Percentiles rank a stretch among this genome's conserved stretches.
phyloP scores from a whole-genome alignment of 2,113 vertebrate genomes.

The Poeciliopsis prolifica region DNA sequence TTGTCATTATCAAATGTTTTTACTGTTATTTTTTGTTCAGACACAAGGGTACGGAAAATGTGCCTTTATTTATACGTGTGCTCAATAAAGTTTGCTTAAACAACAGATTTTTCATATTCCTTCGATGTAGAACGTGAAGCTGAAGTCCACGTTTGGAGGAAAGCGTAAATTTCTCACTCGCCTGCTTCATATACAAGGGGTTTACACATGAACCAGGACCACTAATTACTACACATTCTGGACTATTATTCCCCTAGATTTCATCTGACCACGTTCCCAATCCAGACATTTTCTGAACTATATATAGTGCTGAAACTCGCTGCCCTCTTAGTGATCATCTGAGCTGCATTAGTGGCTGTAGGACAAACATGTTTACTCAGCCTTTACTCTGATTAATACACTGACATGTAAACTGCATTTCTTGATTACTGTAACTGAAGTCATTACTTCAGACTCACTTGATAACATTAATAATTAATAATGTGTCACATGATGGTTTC shows the following conservation, averaged over 20 bases:
- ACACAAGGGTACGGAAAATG: no score
- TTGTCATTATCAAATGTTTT: no score
- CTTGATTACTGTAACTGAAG: background rate
- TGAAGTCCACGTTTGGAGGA: no score
- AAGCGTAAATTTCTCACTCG: no score
- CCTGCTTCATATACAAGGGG: no score
- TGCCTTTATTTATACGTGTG: no score
- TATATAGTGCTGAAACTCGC: background rate
- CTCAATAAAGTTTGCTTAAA: no score
- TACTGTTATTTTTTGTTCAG: no score
- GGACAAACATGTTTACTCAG: background rate
- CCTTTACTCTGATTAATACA: background rate
- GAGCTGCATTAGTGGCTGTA: background rate
- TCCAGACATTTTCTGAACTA: background rate
- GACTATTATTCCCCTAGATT: background rate
- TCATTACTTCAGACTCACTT: background rate
- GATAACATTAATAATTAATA: no score
- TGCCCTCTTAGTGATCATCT: background rate
- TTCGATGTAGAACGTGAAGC: no score
- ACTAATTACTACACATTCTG: background rate
- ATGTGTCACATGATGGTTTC: no score
- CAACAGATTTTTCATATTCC: no score
- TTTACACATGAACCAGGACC: background rate
- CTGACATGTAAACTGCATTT: background rate
- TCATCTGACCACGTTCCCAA: background rate